Evolutionary conservation across 2,888 invertebrate genomes (phyloP), one percentile per base, ranked within the genome.

Genomic region (Synanthedon tipuliformis): DNA sequence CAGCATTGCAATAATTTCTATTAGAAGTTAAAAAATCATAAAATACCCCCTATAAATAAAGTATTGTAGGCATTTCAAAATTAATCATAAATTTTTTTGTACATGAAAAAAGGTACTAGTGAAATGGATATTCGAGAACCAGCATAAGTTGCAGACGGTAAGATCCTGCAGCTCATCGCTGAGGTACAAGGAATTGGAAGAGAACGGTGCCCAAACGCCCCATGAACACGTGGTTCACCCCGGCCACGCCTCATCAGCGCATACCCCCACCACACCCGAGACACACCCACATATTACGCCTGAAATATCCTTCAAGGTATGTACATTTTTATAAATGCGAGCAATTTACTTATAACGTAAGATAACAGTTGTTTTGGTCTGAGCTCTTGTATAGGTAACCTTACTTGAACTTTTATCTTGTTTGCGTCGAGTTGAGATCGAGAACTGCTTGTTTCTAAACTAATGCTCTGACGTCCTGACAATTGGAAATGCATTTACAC

Each of bases 41-140:
- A 7, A 34, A 1, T 2, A 34, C 34, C 10, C 10, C 10, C 23
- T 23, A 23, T 34, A 34, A 34, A 23, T 34, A 34, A 34, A 34
- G 34, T 34, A 8, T 34, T 34, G 34, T 34, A 34, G 8, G 2
- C 10, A 10, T 8, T 34, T 45, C 15, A 13, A 45, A 45, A 13
- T 13, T 45, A 45, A 13, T 45, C 13, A 45, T 13, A 1, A 8
- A 3, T 45, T 45, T 45, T 15, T 45, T n/a, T 45, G 12, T 45
- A 13, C 5, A 45, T 45, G 3, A 13, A 45, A 45, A 45, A 66
- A 91, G 90, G 84, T 88, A 59, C 76, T 90, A 61, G 90, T 91
- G 70, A 89, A 89, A 81, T 89, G 90, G 88, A 84, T 93, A 59
- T 88, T 92, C 71, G 90, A 91, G 75, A 92, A 92, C 68, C 93